Percentiles rank a stretch among this genome's conserved stretches.
Conservation (phyloP, 2,888 invertebrate genomes). For the Dynastes grantii region DNA sequence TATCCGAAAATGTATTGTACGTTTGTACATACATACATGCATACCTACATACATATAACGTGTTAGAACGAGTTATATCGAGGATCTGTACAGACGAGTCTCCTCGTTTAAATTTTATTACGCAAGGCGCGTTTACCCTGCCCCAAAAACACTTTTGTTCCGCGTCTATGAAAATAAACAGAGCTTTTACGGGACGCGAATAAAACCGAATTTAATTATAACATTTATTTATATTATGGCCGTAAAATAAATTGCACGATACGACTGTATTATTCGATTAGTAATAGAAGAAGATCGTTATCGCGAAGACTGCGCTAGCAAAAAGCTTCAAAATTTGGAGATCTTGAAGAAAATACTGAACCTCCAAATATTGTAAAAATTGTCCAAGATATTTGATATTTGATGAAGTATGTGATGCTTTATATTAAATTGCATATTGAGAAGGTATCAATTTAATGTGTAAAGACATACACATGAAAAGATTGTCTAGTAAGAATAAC, state of each 20-base stretch:
- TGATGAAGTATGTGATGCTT: no score
- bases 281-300: not conserved
- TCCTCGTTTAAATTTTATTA: not conserved
- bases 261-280: no score
- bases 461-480: no score
- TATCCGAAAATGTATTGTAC: not conserved
- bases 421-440: no score
- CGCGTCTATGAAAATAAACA: slow-evolving; percentile 27
- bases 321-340: not conserved
- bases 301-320: not conserved
- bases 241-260: not conserved
- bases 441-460: no score
- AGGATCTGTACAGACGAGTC: not conserved
- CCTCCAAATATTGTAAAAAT: no score
- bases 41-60: not conserved
- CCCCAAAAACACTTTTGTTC: slow-evolving; percentile 6
- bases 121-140: no score
- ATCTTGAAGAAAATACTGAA: no score
- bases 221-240: not conserved
- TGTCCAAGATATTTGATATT: no score
- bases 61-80: not conserved
- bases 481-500: no score
- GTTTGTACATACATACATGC: not conserved
- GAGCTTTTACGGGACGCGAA: slow-evolving; percentile 9
- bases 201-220: slow-evolving; percentile 12